A percentile compares a stretch with the other conserved stretches of the same genome.
These are phyloP conservation scores for Nematostella vectensis DNA, from an alignment of 92 coral and sea anemone species.

Conservation along the genomic window DNA sequence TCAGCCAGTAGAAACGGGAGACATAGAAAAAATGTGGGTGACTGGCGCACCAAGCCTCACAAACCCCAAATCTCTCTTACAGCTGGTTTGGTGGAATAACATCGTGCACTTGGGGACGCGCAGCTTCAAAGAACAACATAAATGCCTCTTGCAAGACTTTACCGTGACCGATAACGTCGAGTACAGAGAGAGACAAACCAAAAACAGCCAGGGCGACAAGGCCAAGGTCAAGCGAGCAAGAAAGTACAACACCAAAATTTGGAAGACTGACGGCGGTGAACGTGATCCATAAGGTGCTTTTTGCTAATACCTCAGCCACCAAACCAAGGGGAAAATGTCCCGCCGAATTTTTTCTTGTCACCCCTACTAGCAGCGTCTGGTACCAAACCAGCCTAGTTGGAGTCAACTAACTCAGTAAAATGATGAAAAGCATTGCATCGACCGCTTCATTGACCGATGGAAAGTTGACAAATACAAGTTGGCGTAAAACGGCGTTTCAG, in stretches of 20 bases:
- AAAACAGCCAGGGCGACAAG: constrained; percentile 23
- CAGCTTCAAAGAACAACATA: constrained; percentile 12
- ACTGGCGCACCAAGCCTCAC: background rate
- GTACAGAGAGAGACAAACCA: constrained; percentile 5
- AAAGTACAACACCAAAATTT: constrained; percentile 28
- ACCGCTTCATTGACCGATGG: constrained; percentile 19
- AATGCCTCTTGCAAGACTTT: constrained; percentile 2
- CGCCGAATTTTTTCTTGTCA: constrained; percentile 10
- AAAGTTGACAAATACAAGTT: constrained; percentile 30
- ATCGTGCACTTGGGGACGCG: constrained; percentile 16
- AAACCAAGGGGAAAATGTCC: constrained; percentile 9
- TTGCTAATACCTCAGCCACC: constrained; percentile 16
- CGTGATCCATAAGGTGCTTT: constrained; percentile 28
- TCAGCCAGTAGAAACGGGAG: constrained; percentile 6
- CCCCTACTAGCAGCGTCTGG: constrained; percentile 1
- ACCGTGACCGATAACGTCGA: background rate
- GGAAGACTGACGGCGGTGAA: constrained; percentile 14
- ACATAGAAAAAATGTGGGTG: constrained; percentile 9
- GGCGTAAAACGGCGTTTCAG: constrained; percentile 32
- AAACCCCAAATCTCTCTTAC: constrained; percentile 11
- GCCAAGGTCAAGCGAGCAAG: constrained; percentile 7
- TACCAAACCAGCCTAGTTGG: constrained; percentile 12
- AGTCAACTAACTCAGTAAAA: constrained; percentile 12
- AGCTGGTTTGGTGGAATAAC: constrained; percentile 29
- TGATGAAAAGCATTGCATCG: constrained; percentile 16